phyloP scores from a whole-genome alignment of 2,113 vertebrate species.

The Chiloscyllium plagiosum region DNA sequence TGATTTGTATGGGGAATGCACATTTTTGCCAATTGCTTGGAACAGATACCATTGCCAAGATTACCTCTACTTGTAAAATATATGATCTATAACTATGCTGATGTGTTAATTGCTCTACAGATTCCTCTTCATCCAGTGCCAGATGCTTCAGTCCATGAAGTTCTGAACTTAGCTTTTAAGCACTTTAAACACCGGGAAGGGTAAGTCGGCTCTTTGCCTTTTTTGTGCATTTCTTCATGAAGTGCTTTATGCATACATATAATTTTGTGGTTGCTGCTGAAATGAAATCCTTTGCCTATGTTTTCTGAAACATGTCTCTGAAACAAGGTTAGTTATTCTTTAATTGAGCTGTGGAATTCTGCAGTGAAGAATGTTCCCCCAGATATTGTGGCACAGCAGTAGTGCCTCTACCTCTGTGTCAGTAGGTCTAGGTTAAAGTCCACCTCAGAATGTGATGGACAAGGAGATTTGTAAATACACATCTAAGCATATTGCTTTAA shows the following conservation, averaged over 20 bases:
- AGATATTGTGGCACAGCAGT: not conserved
- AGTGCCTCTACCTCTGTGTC: too few species aligned
- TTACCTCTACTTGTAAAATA: not conserved
- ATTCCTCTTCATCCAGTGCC: slow-evolving; percentile 99
- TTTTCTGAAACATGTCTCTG: not conserved
- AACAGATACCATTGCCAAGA: not conserved
- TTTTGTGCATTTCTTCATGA: not conserved
- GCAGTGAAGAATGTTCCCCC: not conserved
- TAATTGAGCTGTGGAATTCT: not conserved
- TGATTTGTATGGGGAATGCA: not conserved
- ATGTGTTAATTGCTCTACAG: slow-evolving; percentile 54
- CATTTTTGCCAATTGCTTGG: too few species aligned
- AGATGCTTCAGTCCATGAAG: slow-evolving; percentile 97
- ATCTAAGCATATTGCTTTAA: too few species aligned
- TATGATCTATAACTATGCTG: not conserved
- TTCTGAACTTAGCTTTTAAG: slow-evolving; percentile 98
- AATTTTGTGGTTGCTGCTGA: not conserved
- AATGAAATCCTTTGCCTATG: not conserved
- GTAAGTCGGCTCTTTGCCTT: slow-evolving; percentile 59
- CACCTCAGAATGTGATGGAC: too few species aligned
- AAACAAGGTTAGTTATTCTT: not conserved
- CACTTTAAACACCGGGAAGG: slow-evolving; percentile 99
- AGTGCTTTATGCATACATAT: not conserved
- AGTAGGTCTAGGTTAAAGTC: too few species aligned
- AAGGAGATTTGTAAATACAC: too few species aligned